A percentile compares a stretch with the other conserved stretches of the same genome.
Evolutionary conservation across 1,140 invertebrate species (phyloP).

Genomic region (Coelopa frigida): DNA sequence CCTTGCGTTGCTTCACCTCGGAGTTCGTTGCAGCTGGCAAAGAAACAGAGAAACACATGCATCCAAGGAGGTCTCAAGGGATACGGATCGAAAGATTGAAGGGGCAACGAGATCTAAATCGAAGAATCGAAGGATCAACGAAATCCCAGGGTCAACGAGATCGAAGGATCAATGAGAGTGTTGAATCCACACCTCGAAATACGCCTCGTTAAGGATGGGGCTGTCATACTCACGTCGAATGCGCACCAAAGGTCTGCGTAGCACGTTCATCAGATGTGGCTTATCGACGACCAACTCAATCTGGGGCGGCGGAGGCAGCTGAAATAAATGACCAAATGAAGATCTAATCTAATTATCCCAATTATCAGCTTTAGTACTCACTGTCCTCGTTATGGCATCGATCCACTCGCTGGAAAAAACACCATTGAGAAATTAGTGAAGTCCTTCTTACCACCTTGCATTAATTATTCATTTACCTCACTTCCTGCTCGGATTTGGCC

Average conservation of each 20-base stretch:
- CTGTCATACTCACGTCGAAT: conserved; percentile 49
- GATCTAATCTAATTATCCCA: not conserved
- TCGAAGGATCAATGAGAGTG: too few species aligned
- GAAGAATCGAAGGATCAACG: too few species aligned
- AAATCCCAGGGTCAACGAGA: too few species aligned
- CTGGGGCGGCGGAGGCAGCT: conserved; percentile 53
- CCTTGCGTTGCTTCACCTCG: conserved; percentile 44
- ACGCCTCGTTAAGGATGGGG: too few species aligned
- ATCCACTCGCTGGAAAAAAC: conserved; percentile 58
- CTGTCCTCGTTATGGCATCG: conserved; percentile 63
- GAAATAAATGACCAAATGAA: conserved; percentile 6
- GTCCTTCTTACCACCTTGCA: not conserved
- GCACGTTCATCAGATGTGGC: conserved; percentile 52
- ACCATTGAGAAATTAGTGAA: conserved; percentile 29
- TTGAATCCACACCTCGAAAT: too few species aligned
- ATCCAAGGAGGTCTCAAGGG: too few species aligned
- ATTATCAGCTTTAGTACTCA: conserved; percentile 44
- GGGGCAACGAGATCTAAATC: too few species aligned
- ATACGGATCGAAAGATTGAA: too few species aligned
- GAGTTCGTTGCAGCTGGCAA: conserved; percentile 48
- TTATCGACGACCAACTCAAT: conserved; percentile 56
- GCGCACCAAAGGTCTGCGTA: conserved; percentile 52
- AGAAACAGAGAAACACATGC: not conserved
- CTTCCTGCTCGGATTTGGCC: conserved; percentile 58
- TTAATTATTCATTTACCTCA: conserved; percentile 49